Base-by-base conservation (phyloP, 1,140 invertebrate genomes). In the Temnothorax curvispinosus region DNA sequence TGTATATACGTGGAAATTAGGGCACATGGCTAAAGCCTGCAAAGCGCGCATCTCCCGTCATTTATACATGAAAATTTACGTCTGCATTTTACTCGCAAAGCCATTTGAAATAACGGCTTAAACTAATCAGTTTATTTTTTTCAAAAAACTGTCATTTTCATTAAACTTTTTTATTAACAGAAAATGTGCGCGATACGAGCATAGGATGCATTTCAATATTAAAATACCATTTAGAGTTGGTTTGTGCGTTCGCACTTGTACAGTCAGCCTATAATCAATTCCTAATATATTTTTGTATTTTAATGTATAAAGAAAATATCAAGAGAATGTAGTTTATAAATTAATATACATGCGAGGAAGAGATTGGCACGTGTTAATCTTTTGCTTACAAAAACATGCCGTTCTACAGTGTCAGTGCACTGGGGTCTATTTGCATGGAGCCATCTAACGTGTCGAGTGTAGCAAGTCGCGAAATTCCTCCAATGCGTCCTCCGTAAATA, bases 401-500 rank as follows among this genome's bases (percentile, higher is more conserved):
- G 35, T 54, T 35, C n/a, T 44, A 60, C 47, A 50, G 52, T 74
- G 64, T 41, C 41, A 15, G 38, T 18, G 50, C 32, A 21, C 27
- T n/a, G 15, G 27, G 21, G 35, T 50, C 52, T 35, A 38, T 84
- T 60, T 82, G 21, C 80, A 82, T 58, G 11, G 38, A 44, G 50
- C 47, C 41, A 7, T 69, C 77, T 54, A 74, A 74, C 67, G 52
- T 32, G 80, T 50, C 54, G 69, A 84, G 69, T 27, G 54, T 54
- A 54, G 78, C 64, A 71, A 75, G 54, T 76, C 41, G 50, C 62
- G 74, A 71, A 90, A 90, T 88, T 90, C 84, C 75, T 85, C 78
- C 77, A 54, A 87, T 85, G 69, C 80, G 86, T 58, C 65, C 67
- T 85, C 64, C 56, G 88, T 87, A 90, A 90, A 90, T 90, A 90